Evolutionary conservation across 1,140 invertebrate genomes (phyloP), one percentile per base, ranked within the genome.

Genomic region (Aphelenchoides fujianensis): DNA sequence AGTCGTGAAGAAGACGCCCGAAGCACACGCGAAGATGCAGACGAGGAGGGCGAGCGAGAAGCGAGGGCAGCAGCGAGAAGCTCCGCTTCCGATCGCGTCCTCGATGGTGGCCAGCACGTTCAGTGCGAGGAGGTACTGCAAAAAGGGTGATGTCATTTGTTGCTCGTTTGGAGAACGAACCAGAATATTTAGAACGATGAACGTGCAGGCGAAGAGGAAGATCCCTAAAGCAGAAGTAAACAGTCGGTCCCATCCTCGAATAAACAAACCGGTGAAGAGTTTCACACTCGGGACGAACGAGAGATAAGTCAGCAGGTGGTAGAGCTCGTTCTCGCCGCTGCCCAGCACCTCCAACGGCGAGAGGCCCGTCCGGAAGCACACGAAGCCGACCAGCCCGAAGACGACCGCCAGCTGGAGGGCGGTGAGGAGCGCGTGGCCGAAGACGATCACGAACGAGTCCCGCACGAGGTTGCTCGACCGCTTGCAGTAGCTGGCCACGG

Each of bases 401-500:
- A 84, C 72, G 23, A 67, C 70, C 19, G 69, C 52, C 12, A 84
- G 32, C 73, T 83, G 82, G 3, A 83, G 36, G 48, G 69, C 66
- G 2, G 76, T 78, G 31, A 83, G 52, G 27, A 80, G 12, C 2
- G 69, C 35, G 69, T 83, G 82, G 9, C 66, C 70, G 16, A 84
- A 30, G n/a, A 82, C 27, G 2, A 83, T n/a, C 9, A 83, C 32
- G 53, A 83, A 48, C 0, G 79, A 82, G 57, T 84, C 82, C 79
- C 74, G 41, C n/a, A 83, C 77, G n/a, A 83, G 68, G 68, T 83
- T 83, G 69, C 82, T 83, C 34, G 74, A 75, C 27, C 79, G 72
- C 64, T 83, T 83, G 54, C 82, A 83, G 73, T 83, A 83, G 9
- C 77, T 80, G 3, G 72, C 80, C 31, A 83, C 80, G 3, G 82